Percentiles rank a stretch among this genome's conserved stretches.
Conservation (phyloP, 2,888 invertebrate genomes). For the Ephialtes manifestator region DNA sequence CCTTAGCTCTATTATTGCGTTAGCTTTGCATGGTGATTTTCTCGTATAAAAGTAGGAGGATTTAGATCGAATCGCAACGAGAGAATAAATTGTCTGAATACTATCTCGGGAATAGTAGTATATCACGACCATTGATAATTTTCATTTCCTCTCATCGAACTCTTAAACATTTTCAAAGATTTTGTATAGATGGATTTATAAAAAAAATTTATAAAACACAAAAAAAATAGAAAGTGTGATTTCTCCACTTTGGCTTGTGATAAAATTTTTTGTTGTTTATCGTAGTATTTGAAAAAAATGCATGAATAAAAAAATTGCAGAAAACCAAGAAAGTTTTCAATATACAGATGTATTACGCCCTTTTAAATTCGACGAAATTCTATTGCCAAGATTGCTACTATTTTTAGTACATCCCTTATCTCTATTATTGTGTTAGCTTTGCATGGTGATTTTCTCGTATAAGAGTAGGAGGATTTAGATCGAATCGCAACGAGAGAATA, state of each 20-base stretch:
- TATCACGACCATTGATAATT: no score
- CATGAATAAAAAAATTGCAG: no score
- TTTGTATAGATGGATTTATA: no score
- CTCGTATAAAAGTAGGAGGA: conserved; percentile 1
- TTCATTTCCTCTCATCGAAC: no score
- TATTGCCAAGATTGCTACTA: background rate
- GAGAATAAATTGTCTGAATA: conserved; percentile 1
- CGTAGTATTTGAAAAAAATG: no score
- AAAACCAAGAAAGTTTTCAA: conserved; percentile 38
- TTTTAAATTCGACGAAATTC: conserved; percentile 51
- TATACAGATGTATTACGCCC: conserved; percentile 46
- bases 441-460: background rate
- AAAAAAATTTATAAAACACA: no score
- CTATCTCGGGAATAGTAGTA: conserved; percentile 22
- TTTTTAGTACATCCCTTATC: background rate
- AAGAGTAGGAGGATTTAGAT: conserved; percentile 5
- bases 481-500: conserved; percentile 14
- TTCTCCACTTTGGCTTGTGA: no score
- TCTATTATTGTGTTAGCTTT: conserved; percentile 15
- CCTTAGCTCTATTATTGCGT: conserved; percentile 1
- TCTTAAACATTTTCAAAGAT: no score
- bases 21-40: background rate
- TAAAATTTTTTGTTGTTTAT: no score
- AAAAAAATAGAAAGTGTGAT: no score
- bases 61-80: conserved; percentile 14